Evolutionary conservation across 2,797 vertebrate species (phyloP).

Genomic region (Eospalax fontanierii): DNA sequence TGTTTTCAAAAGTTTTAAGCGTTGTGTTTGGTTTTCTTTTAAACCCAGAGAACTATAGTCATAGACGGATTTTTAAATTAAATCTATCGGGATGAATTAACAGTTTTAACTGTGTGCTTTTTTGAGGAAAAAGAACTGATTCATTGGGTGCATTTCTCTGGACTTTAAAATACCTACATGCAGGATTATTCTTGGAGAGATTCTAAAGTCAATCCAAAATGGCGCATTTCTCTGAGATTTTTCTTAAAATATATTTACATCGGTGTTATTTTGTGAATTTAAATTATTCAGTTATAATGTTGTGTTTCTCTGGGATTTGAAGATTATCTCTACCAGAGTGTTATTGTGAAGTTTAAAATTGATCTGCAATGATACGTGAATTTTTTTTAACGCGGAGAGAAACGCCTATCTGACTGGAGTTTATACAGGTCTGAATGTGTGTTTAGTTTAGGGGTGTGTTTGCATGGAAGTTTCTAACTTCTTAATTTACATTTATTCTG

Average conservation of each 20-base stretch:
- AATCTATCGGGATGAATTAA: not conserved
- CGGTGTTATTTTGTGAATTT: slow-evolving; percentile 49
- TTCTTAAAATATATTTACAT: slow-evolving; percentile 69
- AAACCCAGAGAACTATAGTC: slow-evolving; percentile 18
- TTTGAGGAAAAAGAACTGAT: not conserved
- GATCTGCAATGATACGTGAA: not conserved
- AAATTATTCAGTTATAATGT: slow-evolving; percentile 56
- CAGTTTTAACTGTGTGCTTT: slow-evolving; percentile 13
- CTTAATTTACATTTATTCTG: slow-evolving; percentile 68
- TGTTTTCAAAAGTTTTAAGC: slow-evolving; percentile 77
- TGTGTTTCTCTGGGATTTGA: slow-evolving; percentile 63
- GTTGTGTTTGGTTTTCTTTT: slow-evolving; percentile 61
- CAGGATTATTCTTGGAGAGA: slow-evolving; percentile 38
- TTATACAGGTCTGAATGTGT: not conserved
- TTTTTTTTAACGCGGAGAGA: slow-evolving; percentile 60
- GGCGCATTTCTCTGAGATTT: slow-evolving; percentile 73
- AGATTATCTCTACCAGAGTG: slow-evolving; percentile 19
- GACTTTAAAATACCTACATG: slow-evolving; percentile 62
- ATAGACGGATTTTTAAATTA: not conserved
- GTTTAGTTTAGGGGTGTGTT: slow-evolving; percentile 60
- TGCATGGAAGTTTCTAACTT: slow-evolving; percentile 23
- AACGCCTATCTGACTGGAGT: slow-evolving; percentile 49
- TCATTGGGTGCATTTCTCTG: slow-evolving; percentile 3
- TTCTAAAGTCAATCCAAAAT: slow-evolving; percentile 79
- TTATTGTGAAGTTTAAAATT: slow-evolving; percentile 45